Evolutionary conservation across 2,113 vertebrate species (phyloP).

Genomic region (Connochaetes taurinus): DNA sequence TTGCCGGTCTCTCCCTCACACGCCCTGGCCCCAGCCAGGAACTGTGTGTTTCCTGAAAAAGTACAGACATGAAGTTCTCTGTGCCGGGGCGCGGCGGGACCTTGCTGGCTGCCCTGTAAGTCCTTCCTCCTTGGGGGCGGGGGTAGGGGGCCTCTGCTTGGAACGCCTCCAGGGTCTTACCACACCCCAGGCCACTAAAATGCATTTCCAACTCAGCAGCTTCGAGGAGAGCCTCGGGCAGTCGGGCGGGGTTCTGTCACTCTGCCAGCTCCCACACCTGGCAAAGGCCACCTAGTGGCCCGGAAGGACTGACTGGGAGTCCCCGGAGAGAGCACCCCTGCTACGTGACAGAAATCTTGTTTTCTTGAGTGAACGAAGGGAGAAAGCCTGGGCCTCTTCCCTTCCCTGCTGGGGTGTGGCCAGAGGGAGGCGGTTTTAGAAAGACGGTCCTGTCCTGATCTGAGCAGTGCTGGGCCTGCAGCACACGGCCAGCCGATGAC

Average conservation of each 20-base stretch:
- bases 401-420: neutral
- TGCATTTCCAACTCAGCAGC: neutral
- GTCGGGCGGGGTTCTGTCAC: neutral
- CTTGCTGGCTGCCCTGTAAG: neutral
- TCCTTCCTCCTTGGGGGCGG: neutral
- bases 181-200: conserved; percentile 5
- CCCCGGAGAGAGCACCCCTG: neutral
- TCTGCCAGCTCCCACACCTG: neutral
- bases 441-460: neutral
- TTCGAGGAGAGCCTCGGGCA: neutral
- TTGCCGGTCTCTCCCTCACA: neutral
- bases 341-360: neutral
- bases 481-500: neutral
- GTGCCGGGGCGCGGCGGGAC: neutral
- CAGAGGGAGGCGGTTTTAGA: neutral
- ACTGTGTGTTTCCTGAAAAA: conserved; percentile 33
- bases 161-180: neutral
- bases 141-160: neutral
- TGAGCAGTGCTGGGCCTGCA: neutral
- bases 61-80: neutral
- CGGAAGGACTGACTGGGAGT: neutral
- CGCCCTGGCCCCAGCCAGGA: neutral
- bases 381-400: neutral
- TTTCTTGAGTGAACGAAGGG: neutral
- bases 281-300: neutral